These are phyloP conservation scores for Conchocele bisecta DNA, from an alignment of 2,888 invertebrate species.

Conservation along the genomic window DNA sequence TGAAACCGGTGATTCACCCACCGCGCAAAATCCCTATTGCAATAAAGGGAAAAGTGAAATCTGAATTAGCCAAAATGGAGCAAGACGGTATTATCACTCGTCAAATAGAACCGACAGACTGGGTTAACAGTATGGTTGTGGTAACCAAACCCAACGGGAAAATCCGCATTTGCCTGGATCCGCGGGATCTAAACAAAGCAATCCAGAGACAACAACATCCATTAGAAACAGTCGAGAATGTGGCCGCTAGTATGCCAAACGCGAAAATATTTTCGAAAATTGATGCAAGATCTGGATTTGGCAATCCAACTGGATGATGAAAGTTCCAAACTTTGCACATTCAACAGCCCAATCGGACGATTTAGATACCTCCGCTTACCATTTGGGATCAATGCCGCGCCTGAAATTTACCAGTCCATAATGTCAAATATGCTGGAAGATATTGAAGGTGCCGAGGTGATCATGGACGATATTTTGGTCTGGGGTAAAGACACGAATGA, in stretches of 20 bases:
- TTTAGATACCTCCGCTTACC: conserved; percentile 38
- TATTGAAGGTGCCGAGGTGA: conserved; percentile 34
- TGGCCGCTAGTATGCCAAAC: conserved; percentile 30
- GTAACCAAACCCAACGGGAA: conserved; percentile 39
- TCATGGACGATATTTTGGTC: conserved; percentile 45
- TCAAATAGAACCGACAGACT: conserved; percentile 51
- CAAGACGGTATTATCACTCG: conserved; percentile 34
- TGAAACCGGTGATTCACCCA: conserved; percentile 48
- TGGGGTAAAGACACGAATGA: conserved; percentile 27
- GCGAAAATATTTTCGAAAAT: conserved; percentile 40
- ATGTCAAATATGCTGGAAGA: conserved; percentile 31
- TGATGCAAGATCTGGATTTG: conserved; percentile 36
- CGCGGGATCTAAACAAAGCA: conserved; percentile 55
- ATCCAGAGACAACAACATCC: conserved; percentile 47
- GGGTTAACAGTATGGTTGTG: conserved; percentile 58
- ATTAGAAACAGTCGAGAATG: conserved; percentile 49
- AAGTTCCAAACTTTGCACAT: conserved; percentile 30
- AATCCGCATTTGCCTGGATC: conserved; percentile 54
- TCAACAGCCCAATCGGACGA: conserved; percentile 37
- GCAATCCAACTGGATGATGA: conserved; percentile 37
- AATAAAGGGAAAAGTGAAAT: conserved; percentile 43
- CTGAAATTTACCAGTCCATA: conserved; percentile 32
- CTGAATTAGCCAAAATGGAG: conserved; percentile 51
- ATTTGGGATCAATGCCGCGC: conserved; percentile 36
- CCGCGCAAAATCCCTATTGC: conserved; percentile 48